Conservation (phyloP, 2,113 vertebrate genomes). For the Otis tarda region DNA sequence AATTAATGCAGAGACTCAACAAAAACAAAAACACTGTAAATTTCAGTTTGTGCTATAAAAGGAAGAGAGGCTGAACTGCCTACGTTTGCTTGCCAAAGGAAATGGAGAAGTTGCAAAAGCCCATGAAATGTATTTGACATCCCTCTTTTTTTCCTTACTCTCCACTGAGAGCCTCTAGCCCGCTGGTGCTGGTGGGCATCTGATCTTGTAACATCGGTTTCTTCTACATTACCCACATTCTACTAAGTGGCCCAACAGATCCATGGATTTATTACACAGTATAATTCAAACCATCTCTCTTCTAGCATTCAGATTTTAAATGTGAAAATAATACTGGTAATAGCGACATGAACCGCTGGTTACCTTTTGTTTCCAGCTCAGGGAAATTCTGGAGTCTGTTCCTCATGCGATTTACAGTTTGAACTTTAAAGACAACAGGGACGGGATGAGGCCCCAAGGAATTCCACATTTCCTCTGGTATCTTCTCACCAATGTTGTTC, state of each 20-base stretch:
- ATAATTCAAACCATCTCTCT: background rate
- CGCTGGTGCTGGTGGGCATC: background rate
- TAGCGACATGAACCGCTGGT: background rate
- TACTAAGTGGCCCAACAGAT: background rate
- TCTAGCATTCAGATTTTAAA: background rate
- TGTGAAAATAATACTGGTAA: background rate
- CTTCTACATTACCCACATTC: background rate
- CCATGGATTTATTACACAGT: background rate
- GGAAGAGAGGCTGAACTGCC: background rate
- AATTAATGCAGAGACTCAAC: background rate
- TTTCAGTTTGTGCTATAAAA: background rate
- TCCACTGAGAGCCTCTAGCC: background rate
- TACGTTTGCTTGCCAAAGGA: background rate
- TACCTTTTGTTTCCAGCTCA: constrained; percentile 89
- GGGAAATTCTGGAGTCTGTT: constrained; percentile 90
- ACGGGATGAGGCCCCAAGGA: constrained; percentile 89
- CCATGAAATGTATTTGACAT: background rate
- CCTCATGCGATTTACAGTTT: constrained; percentile 86
- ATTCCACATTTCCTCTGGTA: constrained; percentile 86
- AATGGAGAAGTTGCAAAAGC: background rate
- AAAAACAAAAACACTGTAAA: background rate
- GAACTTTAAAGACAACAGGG: constrained; percentile 88
- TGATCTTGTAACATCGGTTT: background rate
- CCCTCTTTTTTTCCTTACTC: background rate
- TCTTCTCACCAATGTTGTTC: constrained; percentile 89